A percentile compares a stretch with the other conserved stretches of the same genome.
Evolutionary conservation across 2,797 vertebrate species (phyloP).

Genomic region (Mus caroli): DNA sequence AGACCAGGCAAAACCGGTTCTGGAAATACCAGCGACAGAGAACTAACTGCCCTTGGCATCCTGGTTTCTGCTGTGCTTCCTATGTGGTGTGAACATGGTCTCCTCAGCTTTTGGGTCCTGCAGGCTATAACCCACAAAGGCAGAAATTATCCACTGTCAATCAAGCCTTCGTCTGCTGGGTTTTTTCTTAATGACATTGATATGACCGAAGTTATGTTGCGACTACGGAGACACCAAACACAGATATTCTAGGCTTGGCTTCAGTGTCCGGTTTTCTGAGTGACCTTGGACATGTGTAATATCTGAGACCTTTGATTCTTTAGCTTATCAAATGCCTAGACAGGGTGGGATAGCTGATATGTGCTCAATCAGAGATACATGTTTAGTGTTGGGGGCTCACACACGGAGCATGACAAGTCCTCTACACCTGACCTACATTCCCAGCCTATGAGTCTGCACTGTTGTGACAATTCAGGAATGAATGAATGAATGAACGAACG

Average conservation of each 20-base stretch:
- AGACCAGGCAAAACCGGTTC: not conserved
- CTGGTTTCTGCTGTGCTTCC: not conserved
- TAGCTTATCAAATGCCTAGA: not conserved
- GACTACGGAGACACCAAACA: not conserved
- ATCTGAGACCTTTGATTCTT: constrained; percentile 27
- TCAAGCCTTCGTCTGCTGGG: not conserved
- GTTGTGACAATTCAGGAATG: constrained; percentile 41
- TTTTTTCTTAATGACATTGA: not conserved
- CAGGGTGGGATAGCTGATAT: not conserved
- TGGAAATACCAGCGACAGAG: not conserved
- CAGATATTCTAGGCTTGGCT: not conserved
- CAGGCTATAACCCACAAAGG: not conserved
- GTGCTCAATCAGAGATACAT: not conserved
- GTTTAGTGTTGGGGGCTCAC: not conserved
- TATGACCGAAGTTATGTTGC: not conserved
- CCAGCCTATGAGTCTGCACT: constrained; percentile 23
- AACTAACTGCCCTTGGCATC: not conserved
- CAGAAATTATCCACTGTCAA: not conserved
- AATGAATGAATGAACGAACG: constrained; percentile 14
- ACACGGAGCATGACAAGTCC: not conserved
- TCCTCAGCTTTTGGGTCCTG: not conserved
- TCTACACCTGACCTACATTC: not conserved
- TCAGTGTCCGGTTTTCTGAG: not conserved
- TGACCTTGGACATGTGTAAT: not conserved
- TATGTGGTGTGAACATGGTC: not conserved